Conservation (phyloP, 2,113 vertebrate genomes). For the Halcyon malimbica region DNA sequence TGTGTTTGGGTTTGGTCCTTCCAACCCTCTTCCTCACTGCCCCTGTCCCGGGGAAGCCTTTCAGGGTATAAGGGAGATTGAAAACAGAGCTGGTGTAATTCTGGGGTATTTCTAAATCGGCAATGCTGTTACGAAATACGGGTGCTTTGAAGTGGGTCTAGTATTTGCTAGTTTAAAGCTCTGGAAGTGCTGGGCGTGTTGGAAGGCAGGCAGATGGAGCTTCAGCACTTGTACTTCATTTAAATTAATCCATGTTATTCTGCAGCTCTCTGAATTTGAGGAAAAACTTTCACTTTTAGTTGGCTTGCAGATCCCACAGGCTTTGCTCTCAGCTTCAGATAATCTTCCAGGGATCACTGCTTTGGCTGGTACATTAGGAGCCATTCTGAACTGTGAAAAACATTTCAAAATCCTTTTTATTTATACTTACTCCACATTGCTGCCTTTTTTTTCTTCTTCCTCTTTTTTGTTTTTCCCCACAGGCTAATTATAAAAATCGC, state of each 20-base stretch:
- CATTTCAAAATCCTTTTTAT: background rate
- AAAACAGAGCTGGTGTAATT: background rate
- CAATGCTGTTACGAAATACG: background rate
- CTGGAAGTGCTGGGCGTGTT: background rate
- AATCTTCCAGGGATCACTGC: background rate
- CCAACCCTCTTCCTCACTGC: background rate
- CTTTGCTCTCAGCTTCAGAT: background rate
- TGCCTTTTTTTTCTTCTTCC: background rate
- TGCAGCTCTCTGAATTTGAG: background rate
- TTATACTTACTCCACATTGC: background rate
- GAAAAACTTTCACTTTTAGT: background rate
- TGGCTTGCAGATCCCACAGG: background rate
- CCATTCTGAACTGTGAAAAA: background rate
- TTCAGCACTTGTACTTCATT: background rate
- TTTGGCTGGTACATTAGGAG: constrained; percentile 10
- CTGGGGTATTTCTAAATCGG: background rate
- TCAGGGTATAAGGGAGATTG: background rate
- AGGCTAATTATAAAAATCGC: background rate
- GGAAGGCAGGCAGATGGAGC: background rate
- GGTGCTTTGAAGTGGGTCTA: background rate
- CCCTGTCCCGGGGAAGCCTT: background rate
- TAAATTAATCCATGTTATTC: background rate
- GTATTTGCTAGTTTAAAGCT: background rate
- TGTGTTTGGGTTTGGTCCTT: background rate
- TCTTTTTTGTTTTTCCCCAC: background rate